phyloP scores from a whole-genome alignment of 2,888 invertebrate species.

The Abscondita cerata region DNA sequence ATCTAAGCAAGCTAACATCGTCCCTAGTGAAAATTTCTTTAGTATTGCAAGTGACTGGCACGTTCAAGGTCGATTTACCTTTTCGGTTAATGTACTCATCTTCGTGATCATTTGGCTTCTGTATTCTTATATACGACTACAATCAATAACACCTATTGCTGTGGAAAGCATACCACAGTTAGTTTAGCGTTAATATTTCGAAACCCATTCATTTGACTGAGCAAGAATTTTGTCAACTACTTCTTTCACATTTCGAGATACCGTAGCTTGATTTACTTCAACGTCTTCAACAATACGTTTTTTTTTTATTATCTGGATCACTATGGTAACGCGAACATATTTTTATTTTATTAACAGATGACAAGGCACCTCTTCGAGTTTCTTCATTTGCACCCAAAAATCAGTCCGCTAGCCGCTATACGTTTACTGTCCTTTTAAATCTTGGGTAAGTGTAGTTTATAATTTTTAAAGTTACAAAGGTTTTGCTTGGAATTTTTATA shows the following conservation, averaged over 20 bases:
- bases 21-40: constrained; percentile 24
- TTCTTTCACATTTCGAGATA: background rate
- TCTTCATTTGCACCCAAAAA: constrained; percentile 1
- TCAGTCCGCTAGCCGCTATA: background rate
- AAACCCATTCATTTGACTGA: background rate
- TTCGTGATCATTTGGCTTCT: constrained; percentile 22
- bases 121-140: constrained; percentile 21
- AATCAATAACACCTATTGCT: constrained; percentile 15
- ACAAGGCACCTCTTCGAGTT: constrained; percentile 3
- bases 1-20: constrained; percentile 32
- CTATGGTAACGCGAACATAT: constrained; percentile 8
- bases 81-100: constrained; percentile 25
- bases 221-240: constrained; percentile 4
- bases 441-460: background rate
- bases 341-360: constrained; percentile 18
- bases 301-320: background rate
- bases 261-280: constrained; percentile 11
- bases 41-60: constrained; percentile 21
- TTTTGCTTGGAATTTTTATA: no score
- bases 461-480: no score
- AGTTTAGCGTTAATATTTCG: no score
- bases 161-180: background rate
- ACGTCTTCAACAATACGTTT: constrained; percentile 13
- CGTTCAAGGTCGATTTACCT: constrained; percentile 24
- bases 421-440: background rate